A percentile compares a stretch with the other conserved stretches of the same genome.
phyloP scores from a whole-genome alignment of 2,113 vertebrate genomes.

The Turnix velox region DNA sequence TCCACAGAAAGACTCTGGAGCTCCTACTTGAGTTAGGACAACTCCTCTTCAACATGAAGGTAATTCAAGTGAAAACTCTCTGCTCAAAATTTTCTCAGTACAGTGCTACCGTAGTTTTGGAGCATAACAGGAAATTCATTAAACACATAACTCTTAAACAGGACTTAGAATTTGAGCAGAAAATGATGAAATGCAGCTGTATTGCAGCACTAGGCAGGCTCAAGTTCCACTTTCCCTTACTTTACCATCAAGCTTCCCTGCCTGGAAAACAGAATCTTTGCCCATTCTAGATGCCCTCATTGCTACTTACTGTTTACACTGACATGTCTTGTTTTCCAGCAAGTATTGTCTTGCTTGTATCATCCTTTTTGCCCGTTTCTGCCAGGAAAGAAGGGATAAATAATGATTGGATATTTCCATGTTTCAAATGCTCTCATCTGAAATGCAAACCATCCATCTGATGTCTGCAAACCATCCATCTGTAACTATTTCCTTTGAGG shows the following conservation, averaged over 20 bases:
- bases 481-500: background rate
- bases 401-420: background rate
- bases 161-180: background rate
- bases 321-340: conserved; percentile 75
- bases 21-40: background rate
- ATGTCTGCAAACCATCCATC: background rate
- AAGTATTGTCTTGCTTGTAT: conserved; percentile 65
- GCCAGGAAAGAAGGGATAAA: conserved; percentile 44
- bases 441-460: background rate
- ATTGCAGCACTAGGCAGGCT: background rate
- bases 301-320: conserved; percentile 68
- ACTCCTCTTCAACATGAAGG: background rate
- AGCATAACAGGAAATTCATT: background rate
- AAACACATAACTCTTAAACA: background rate
- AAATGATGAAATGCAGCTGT: background rate
- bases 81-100: background rate
- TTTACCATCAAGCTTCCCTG: background rate
- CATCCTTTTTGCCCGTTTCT: conserved; percentile 64
- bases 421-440: background rate
- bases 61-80: background rate
- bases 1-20: background rate
- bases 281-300: background rate
- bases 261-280: background rate
- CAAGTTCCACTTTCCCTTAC: accelerated
- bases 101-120: background rate